Base-by-base conservation (phyloP, 35 echinoderm and acorn worm genomes). In the Chiridota heheva region DNA sequence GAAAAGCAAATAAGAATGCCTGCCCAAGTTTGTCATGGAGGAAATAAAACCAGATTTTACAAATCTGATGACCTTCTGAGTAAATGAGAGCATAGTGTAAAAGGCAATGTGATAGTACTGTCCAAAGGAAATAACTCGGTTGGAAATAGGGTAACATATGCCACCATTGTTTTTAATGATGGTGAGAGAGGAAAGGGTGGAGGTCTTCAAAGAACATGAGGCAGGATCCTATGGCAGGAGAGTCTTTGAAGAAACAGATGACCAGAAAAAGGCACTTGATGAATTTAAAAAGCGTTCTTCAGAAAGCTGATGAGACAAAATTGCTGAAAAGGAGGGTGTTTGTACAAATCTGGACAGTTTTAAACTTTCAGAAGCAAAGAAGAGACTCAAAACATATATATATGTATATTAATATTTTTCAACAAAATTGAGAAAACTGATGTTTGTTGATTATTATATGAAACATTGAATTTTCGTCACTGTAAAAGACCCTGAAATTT, bases 41-140 rank as follows among this genome's bases (percentile, higher is more conserved):
- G 60, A 12, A 28, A 64, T 64, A 64, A 64, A 64, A 64, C 60
- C 60, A 16, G 27, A 20, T 10, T 64, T 64, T 28, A 64, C 8
- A 8, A 7, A 28, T 16, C 12, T 8, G 28, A 12, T 8, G 60
- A 29, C 7, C 60, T 64, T 8, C 60, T 64, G 8, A 10, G 7
- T 20, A 64, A 64, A 64, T 64, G 60, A 8, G 27, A 8, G 15
- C 60, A 64, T 28, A 29, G 60, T 7, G 60, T 15, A 7, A 64
- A 8, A 29, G 15, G 12, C 31, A 64, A 28, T 64, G 12, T 64
- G 60, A 29, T 12, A 8, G 8, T 8, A 29, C 15, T 64, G 60
- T 64, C 60, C 60, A 12, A 64, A 64, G 28, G 60, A 13, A 28
- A 64, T 29, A 20, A 7, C 15, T 8, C 15, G 60, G 31, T 29